Base-by-base conservation (phyloP, 64 coral and sea anemone species). In the Acropora yongei region DNA sequence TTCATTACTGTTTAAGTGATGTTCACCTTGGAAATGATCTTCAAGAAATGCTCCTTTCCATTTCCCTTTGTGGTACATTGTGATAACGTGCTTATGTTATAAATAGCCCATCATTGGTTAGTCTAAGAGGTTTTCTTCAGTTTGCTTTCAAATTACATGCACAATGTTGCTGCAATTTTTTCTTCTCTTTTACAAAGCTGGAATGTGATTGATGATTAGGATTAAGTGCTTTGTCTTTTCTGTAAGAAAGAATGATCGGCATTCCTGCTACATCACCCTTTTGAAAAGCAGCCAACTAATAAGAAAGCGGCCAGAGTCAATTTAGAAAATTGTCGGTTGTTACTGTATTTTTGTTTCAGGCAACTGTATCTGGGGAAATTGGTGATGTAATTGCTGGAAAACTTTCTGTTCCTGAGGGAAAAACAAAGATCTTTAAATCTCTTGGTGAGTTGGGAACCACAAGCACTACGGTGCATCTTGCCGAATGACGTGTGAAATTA, bases 311-410 rank as follows among this genome's bases (percentile, higher is more conserved):
- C 30, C 30, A 30, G 30, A 30, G 30, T 30, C 30, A 30, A 30
- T 30, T 30, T 30, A 30, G 3, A 53, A 53, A 3, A 16, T 44
- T 16, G 41, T 47, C 18, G 8, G 44, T 43, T 84, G 8, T 89
- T 13, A 7, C 45, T 57, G 78, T 45, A 86, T 66, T 57, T 49
- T 77, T 57, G 2, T 8, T 47, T 39, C 44, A 98, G 96, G 89
- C 86, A 1, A 80, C 83, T 47, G 86, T 98, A 39, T 71, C 89
- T 65, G 93, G 87, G 17, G 96, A 98, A 92, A 87, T 98, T 74
- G 96, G 96, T 13, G 96, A 98, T 47, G 90, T 98, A 9, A 95
- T 98, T 30, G 68, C 93, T 49, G 96, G 96, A 43, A 92, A 93
- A 78, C 43, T 92, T 11, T 74, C 88, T 17, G 68, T 98, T 51